These are phyloP conservation scores for Stigmatopora argus DNA, from an alignment of 2,113 vertebrate species.

Conservation along the genomic window DNA sequence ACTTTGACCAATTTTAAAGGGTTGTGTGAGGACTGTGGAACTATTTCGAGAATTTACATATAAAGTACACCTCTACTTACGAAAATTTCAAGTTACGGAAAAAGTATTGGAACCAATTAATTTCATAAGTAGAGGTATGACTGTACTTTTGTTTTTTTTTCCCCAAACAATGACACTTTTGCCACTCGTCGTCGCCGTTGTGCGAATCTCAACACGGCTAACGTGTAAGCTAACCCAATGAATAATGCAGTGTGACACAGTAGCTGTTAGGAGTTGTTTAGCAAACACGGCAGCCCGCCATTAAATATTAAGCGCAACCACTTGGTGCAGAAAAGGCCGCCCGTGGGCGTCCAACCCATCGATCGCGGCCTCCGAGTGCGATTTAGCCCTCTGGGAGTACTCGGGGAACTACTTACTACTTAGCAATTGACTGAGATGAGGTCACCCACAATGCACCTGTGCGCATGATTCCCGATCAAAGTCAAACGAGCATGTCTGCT, in stretches of 20 bases:
- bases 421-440: conserved; percentile 4
- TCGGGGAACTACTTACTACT: conserved; percentile 6
- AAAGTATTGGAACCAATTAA: too few species aligned
- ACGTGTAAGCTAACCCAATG: conserved; percentile 23
- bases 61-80: too few species aligned
- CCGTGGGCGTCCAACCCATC: conserved; percentile 32
- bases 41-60: too few species aligned
- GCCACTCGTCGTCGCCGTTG: background rate
- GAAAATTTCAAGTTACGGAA: too few species aligned
- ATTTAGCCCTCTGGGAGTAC: conserved; percentile 9
- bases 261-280: conserved; percentile 48
- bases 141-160: conserved; percentile 15
- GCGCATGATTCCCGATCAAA: background rate
- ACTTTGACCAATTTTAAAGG: too few species aligned
- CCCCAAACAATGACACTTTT: background rate
- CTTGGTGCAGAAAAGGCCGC: conserved; percentile 18
- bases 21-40: too few species aligned
- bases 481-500: background rate
- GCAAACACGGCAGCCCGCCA: conserved; percentile 40
- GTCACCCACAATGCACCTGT: conserved; percentile 13
- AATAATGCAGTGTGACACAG: conserved; percentile 46
- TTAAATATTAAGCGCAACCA: conserved; percentile 51
- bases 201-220: conserved; percentile 23
- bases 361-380: conserved; percentile 20
- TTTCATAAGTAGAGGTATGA: conserved; percentile 2